Evolutionary conservation across 2,888 invertebrate species (phyloP).

Genomic region (Eupithecia inturbata): DNA sequence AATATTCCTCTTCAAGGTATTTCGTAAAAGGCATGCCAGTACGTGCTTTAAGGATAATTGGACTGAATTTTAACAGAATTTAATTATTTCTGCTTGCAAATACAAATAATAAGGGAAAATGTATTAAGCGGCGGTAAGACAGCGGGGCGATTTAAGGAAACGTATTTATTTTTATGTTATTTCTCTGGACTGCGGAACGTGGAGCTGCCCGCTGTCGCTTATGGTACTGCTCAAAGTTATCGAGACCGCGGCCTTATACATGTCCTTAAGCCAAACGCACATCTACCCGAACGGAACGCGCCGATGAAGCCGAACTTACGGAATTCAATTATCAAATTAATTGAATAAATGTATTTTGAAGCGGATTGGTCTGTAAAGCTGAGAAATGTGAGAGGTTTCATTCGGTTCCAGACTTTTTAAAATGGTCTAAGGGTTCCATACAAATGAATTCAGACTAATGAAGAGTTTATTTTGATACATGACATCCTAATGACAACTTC

Average conservation of each 20-base stretch:
- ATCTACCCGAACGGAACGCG: not conserved
- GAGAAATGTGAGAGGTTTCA: too few relatives aligned
- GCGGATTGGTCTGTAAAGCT: not conserved
- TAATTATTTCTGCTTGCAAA: conserved; percentile 1
- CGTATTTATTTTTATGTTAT: not conserved
- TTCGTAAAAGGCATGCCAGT: not conserved
- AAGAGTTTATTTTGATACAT: too few relatives aligned
- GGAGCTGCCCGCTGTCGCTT: not conserved
- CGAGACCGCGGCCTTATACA: not conserved
- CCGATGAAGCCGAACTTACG: not conserved
- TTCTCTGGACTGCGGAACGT: not conserved
- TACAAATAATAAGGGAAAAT: not conserved
- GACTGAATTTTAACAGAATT: conserved; percentile 15
- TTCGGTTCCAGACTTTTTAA: too few relatives aligned
- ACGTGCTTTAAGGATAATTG: conserved; percentile 7
- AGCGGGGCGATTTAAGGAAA: not conserved
- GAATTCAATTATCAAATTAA: not conserved
- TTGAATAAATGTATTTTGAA: not conserved
- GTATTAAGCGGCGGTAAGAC: not conserved
- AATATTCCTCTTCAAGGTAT: conserved; percentile 16
- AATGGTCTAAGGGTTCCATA: too few relatives aligned
- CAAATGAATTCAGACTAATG: too few relatives aligned
- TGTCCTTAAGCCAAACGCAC: not conserved
- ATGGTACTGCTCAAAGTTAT: not conserved
- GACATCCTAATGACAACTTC: too few relatives aligned